Conservation (phyloP, 2,888 invertebrate genomes). For the Tinea semifulvella region DNA sequence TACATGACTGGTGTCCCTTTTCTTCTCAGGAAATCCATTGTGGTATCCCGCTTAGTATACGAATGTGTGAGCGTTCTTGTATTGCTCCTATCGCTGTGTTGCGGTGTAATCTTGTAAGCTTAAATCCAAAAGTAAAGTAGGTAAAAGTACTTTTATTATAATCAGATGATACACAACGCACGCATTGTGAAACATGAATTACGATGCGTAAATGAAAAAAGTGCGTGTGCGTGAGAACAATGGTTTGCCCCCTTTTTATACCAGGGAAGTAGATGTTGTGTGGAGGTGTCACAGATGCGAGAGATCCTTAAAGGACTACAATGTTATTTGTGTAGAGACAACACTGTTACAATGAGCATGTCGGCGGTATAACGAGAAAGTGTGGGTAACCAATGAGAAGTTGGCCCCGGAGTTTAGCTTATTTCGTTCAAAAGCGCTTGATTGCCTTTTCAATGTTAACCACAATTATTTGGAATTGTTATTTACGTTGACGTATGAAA, state of each 20-base stretch:
- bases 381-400: constrained; percentile 11
- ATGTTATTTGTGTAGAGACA: constrained; percentile 4
- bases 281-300: constrained; percentile 43
- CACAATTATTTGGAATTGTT: no score
- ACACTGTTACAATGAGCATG: neutral
- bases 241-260: constrained; percentile 67
- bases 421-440: neutral
- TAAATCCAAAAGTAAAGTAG: no score
- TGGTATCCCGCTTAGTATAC: no score
- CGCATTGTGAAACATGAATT: neutral
- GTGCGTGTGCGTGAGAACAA: constrained; percentile 69
- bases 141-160: no score
- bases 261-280: constrained; percentile 49
- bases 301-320: constrained; percentile 10
- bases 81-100: neutral
- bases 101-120: no score
- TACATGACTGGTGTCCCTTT: constrained; percentile 17
- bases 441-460: neutral
- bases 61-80: neutral
- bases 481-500: no score
- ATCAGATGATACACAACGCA: neutral
- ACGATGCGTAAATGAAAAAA: constrained; percentile 33
- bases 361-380: neutral
- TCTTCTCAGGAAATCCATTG: neutral
- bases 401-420: no score